phyloP scores from a whole-genome alignment of 2,113 vertebrate genomes.

The Taurulus bubalis region DNA sequence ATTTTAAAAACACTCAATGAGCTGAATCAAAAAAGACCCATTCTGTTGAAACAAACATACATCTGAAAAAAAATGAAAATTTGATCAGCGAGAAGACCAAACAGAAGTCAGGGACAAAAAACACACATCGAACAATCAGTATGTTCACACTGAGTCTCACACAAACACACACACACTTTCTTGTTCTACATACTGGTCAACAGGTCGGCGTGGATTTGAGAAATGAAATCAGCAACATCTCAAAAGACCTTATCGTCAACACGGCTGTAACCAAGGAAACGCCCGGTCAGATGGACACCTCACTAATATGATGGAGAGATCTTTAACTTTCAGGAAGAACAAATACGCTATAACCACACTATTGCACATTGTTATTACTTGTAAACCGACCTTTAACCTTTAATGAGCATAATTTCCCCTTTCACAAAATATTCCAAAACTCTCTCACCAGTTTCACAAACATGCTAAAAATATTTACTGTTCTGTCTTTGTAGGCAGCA shows the following conservation, averaged over 20 bases:
- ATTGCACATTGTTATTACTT: constrained; percentile 59
- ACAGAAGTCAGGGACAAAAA: constrained; percentile 15
- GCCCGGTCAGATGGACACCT: background rate
- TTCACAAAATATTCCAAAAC: constrained; percentile 8
- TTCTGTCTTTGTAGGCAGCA: background rate
- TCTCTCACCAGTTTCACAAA: constrained; percentile 20
- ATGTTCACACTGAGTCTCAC: background rate
- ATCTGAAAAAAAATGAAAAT: background rate
- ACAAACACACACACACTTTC: background rate
- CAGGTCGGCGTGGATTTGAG: constrained; percentile 13
- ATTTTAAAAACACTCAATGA: background rate
- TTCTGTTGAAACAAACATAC: constrained; percentile 16
- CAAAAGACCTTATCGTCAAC: background rate
- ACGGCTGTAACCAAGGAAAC: constrained; percentile 2
- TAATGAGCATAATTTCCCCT: background rate
- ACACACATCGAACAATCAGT: constrained; percentile 6
- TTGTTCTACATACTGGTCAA: constrained; percentile 25
- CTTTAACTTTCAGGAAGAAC: constrained; percentile 7
- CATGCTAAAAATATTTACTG: background rate
- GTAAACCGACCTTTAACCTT: constrained; percentile 38
- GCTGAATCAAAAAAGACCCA: constrained; percentile 37
- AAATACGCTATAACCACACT: constrained; percentile 10
- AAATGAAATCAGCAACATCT: constrained; percentile 46
- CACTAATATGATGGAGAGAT: constrained; percentile 7
- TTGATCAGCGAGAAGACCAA: background rate